Percentiles rank a stretch among this genome's conserved stretches.
These are phyloP conservation scores for Tamias sibiricus DNA, from an alignment of 2,113 vertebrate species.

Conservation along the genomic window DNA sequence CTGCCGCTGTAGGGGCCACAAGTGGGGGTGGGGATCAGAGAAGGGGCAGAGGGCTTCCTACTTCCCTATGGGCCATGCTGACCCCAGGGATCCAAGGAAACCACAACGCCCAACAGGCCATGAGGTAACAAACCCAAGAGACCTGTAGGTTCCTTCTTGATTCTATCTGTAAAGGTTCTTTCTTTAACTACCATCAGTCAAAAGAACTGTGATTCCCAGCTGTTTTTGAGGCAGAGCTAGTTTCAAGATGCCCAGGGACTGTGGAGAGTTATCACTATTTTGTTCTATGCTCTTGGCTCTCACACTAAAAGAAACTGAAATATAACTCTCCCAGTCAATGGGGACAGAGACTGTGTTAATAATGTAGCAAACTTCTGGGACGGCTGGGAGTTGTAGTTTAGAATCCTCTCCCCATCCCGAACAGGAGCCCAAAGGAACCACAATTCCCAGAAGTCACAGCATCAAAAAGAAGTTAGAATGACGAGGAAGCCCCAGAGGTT, in stretches of 20 bases:
- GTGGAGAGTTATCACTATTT: not conserved
- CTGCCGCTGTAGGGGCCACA: slow-evolving; percentile 86
- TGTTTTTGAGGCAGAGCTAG: not conserved
- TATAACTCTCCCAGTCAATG: not conserved
- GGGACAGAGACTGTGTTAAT: not conserved
- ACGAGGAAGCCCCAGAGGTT: not conserved
- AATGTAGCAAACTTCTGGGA: not conserved
- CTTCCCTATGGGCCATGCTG: not conserved
- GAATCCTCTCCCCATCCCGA: not conserved
- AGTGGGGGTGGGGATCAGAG: not conserved
- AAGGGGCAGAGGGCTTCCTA: not conserved
- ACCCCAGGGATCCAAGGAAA: not conserved
- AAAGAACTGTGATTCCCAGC: slow-evolving; percentile 16
- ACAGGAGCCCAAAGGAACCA: not conserved
- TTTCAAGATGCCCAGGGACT: not conserved
- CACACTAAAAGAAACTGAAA: not conserved
- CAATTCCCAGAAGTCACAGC: not conserved
- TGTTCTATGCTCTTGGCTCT: not conserved
- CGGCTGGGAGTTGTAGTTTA: slow-evolving; percentile 19
- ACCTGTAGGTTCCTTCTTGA: not conserved
- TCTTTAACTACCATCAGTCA: not conserved
- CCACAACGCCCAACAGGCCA: not conserved
- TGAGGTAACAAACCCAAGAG: not conserved
- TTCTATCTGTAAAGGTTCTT: not conserved
- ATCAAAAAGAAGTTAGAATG: not conserved